Percentiles rank a stretch among this genome's conserved stretches.
These are phyloP conservation scores for Lanius ludovicianus DNA, from an alignment of 2,113 vertebrate genomes.

Conservation along the genomic window DNA sequence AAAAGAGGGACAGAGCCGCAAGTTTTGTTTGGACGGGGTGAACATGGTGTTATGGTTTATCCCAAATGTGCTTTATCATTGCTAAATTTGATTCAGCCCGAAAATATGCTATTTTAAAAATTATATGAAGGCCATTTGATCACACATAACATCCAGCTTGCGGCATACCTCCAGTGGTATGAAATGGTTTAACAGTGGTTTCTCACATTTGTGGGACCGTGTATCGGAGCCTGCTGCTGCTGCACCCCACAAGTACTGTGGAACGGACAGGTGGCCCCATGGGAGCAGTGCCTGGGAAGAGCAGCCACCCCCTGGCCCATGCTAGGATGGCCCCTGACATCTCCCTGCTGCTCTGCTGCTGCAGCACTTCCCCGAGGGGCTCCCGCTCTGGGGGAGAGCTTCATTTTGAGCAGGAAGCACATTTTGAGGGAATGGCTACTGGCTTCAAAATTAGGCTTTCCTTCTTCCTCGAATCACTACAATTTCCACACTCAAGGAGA, in stretches of 20 bases:
- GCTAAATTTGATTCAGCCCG: not conserved
- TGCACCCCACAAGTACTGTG: fast-evolving
- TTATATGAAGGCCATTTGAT: fast-evolving
- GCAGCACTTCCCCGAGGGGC: not conserved
- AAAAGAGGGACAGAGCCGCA: not conserved
- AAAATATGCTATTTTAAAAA: not conserved
- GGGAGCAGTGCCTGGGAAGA: too few relatives aligned
- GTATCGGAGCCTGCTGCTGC: not conserved
- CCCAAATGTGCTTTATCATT: not conserved
- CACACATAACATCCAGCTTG: fast-evolving
- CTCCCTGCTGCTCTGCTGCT: not conserved
- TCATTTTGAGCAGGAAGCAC: not conserved
- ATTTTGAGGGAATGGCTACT: not conserved
- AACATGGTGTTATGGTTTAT: not conserved
- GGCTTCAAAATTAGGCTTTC: not conserved
- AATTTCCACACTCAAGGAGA: not conserved
- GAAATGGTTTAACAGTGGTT: fast-evolving
- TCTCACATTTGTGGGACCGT: fast-evolving
- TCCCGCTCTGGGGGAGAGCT: fast-evolving
- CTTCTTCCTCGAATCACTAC: not conserved
- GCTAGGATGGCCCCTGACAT: too few relatives aligned
- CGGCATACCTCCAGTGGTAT: not conserved
- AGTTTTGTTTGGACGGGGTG: not conserved
- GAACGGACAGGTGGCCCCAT: not conserved
- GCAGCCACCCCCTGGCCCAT: fast-evolving